phyloP scores from a whole-genome alignment of 2,888 invertebrate genomes.

The Hyppa rectilinea region DNA sequence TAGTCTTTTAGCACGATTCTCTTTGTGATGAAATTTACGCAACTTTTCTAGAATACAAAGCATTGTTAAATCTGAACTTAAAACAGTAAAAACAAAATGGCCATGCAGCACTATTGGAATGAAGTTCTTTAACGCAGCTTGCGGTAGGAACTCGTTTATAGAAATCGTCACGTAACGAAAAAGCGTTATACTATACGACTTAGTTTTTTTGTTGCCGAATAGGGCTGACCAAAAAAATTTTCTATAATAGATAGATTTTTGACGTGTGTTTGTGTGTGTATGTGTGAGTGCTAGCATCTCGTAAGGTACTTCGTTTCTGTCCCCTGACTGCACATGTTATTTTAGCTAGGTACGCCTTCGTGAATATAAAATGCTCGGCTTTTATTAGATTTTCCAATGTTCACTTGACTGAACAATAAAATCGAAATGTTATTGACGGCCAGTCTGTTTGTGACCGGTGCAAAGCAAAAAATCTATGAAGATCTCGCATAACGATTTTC shows the following conservation, averaged over 20 bases:
- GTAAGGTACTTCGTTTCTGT: too few species aligned
- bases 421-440: slow-evolving; percentile 45
- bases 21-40: slow-evolving; percentile 32
- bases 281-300: too few species aligned
- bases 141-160: too few species aligned
- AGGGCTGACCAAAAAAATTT: too few species aligned
- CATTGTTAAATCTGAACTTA: slow-evolving; percentile 37
- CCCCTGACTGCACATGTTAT: too few species aligned
- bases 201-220: too few species aligned
- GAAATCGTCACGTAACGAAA: too few species aligned
- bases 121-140: too few species aligned
- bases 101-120: background rate
- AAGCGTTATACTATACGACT: too few species aligned
- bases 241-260: too few species aligned
- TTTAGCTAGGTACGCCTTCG: slow-evolving; percentile 11
- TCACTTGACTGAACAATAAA: slow-evolving; percentile 58
- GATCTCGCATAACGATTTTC: slow-evolving; percentile 22
- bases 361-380: slow-evolving; percentile 34
- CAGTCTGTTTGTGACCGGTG: slow-evolving; percentile 44
- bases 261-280: too few species aligned
- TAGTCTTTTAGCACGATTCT: slow-evolving; percentile 29
- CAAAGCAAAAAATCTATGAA: slow-evolving; percentile 40
- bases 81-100: slow-evolving; percentile 2
- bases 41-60: slow-evolving; percentile 36
- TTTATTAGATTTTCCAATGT: slow-evolving; percentile 60